Conservation (phyloP, 2,888 invertebrate species). For the Cybosia mesomella region DNA sequence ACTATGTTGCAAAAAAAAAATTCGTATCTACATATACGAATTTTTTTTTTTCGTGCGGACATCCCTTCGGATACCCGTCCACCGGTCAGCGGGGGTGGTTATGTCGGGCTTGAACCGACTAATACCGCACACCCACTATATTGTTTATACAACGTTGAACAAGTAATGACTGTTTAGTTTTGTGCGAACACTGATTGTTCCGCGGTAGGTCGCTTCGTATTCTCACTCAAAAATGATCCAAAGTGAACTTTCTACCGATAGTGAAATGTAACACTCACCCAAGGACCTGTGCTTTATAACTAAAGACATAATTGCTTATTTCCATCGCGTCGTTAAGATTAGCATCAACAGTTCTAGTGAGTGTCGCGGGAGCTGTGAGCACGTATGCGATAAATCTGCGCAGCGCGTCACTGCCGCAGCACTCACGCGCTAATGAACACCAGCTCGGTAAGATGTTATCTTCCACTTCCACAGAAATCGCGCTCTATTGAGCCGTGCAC, state of each 20-base stretch:
- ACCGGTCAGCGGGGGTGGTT: too few relatives aligned
- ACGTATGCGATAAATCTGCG: slow-evolving; percentile 40
- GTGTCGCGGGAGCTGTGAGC: slow-evolving; percentile 15
- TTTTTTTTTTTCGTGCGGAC: too few relatives aligned
- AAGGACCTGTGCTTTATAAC: background rate
- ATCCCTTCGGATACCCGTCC: too few relatives aligned
- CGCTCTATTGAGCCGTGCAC: slow-evolving; percentile 47
- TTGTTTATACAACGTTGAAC: too few relatives aligned
- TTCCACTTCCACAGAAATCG: slow-evolving; percentile 42
- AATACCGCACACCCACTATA: too few relatives aligned
- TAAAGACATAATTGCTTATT: background rate
- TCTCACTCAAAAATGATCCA: too few relatives aligned
- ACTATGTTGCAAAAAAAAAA: too few relatives aligned
- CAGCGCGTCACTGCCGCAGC: slow-evolving; percentile 9
- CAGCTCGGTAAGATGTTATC: slow-evolving; percentile 48
- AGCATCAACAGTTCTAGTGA: slow-evolving; percentile 20
- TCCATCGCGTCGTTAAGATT: slow-evolving; percentile 23
- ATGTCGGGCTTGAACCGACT: too few relatives aligned
- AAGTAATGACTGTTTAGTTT: too few relatives aligned
- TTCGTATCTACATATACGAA: too few relatives aligned
- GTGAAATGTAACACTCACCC: background rate
- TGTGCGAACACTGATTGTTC: too few relatives aligned
- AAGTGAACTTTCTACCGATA: background rate
- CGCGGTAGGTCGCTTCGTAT: too few relatives aligned
- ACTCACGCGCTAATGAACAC: slow-evolving; percentile 24